Evolutionary conservation across 2,888 invertebrate species (phyloP).

Genomic region (Tetragonula carbonaria): DNA sequence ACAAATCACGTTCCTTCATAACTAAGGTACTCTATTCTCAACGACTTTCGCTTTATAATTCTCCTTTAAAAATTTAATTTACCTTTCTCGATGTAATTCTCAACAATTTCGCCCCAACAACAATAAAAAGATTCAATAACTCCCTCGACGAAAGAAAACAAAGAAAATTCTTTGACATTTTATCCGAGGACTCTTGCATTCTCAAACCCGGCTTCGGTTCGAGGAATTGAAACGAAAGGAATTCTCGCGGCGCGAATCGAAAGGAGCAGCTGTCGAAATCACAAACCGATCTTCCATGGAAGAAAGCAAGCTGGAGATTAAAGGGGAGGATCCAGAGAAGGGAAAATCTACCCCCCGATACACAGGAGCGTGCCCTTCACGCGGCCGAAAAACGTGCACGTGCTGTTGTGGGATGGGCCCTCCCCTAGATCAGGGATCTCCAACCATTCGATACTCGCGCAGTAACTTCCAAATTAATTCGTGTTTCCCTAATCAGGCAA

Average conservation of each 20-base stretch:
- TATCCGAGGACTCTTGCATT: not conserved
- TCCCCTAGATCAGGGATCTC: constrained; percentile 29
- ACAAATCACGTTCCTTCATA: not conserved
- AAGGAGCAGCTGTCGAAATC: constrained; percentile 63
- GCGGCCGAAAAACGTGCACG: constrained; percentile 54
- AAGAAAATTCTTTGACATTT: not conserved
- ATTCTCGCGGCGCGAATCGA: constrained; percentile 30
- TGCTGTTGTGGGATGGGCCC: constrained; percentile 42
- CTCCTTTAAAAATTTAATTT: not conserved
- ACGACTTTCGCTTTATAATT: not conserved
- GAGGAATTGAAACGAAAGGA: constrained; percentile 25
- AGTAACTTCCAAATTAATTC: constrained; percentile 35
- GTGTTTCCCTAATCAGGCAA: constrained; percentile 13
- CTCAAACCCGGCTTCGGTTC: not conserved
- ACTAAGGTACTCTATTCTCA: not conserved
- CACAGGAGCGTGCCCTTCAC: constrained; percentile 25
- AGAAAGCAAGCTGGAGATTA: constrained; percentile 46
- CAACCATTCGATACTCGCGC: constrained; percentile 13
- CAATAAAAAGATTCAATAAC: not conserved
- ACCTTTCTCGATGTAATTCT: not conserved
- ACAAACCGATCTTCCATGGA: constrained; percentile 38
- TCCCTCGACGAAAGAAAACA: not conserved
- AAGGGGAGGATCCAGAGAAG: constrained; percentile 46
- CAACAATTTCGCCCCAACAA: no score
- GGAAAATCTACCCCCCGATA: constrained; percentile 32